Base-by-base conservation (phyloP, 2,797 vertebrate genomes). In the Trachops cirrhosus region DNA sequence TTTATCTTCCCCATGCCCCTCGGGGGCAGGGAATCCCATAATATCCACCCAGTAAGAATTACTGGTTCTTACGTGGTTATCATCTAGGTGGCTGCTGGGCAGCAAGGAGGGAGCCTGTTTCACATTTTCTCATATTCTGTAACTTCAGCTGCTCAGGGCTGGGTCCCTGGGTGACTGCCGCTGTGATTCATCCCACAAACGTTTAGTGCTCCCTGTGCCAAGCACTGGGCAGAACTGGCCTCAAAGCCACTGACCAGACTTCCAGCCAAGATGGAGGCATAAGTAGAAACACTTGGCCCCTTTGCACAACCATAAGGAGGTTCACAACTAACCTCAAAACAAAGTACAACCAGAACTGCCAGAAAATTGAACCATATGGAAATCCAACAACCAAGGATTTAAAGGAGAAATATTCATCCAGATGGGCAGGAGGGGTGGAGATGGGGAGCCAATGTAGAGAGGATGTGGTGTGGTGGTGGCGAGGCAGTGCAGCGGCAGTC, bases 1-100 rank as follows among this genome's bases (percentile, higher is more conserved):
- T 91, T 75, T 74, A 59, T 86, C 91, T 95, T 91, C 67, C 77
- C 48, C 18, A n/a, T 70, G 70, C 44, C 78, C 67, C 32, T 92
- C 44, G 74, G 73, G 92, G 48, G 57, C 73, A 64, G 44, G 57
- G 67, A 91, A 46, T 71, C 82, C 80, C 84, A 39, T 67, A n/a
- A 93, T 59, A 74, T 54, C 71, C 22, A 32, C 41, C 50, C 64
- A 67, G 77, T 52, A 70, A 86, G 88, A 73, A 85, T 14, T 14
- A 12, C 24, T 32, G 22, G n/a, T 62, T 88, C 92, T 67, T 46
- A 75, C 68, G 79, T 18, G 24, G 89, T 37, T n/a, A 57, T 34
- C 80, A 67, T 22, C 80, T 12, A 32, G 46, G 82, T 54, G 29
- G 32, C 14, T 46, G 59, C 71, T 24, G 6, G 32, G 37, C 77